Conservation (phyloP, 2,797 vertebrate genomes). For the Chiloscyllium punctatum region DNA sequence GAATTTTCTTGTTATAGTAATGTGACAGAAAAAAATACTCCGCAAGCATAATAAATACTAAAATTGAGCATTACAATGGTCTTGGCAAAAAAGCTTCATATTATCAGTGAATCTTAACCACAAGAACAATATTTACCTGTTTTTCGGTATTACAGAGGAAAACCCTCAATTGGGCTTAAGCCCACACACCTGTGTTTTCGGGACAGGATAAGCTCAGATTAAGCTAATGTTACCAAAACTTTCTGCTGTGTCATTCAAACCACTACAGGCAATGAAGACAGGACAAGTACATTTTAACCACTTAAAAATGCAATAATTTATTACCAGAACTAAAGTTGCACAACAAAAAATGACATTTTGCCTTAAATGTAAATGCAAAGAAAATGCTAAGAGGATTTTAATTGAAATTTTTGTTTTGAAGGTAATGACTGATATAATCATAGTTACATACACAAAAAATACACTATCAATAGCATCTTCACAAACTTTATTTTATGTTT, state of each 20-base stretch:
- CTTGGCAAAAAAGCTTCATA: conserved; percentile 33
- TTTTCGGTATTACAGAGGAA: conserved; percentile 39
- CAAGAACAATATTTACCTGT: conserved; percentile 56
- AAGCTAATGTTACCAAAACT: conserved; percentile 67
- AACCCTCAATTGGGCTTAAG: conserved; percentile 54
- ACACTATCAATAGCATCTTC: not conserved
- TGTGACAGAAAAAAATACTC: conserved; percentile 41
- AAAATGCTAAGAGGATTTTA: not conserved
- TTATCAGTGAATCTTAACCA: conserved; percentile 47
- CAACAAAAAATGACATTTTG: not conserved
- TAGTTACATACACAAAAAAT: not conserved
- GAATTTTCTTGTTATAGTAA: conserved; percentile 39
- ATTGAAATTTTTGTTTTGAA: not conserved
- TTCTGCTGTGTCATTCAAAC: conserved; percentile 63
- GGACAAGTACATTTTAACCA: conserved; percentile 57
- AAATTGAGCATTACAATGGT: not conserved
- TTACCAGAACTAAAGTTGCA: not conserved
- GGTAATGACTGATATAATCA: not conserved
- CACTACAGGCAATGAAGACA: conserved; percentile 47
- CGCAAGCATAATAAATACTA: not conserved
- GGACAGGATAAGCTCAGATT: conserved; percentile 64
- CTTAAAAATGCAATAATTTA: conserved; percentile 40
- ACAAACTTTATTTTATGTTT: not conserved
- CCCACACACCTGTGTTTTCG: conserved; percentile 60
- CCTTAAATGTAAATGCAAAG: not conserved